phyloP scores from a whole-genome alignment of 2,888 invertebrate genomes.

The Pelosia muscerda region DNA sequence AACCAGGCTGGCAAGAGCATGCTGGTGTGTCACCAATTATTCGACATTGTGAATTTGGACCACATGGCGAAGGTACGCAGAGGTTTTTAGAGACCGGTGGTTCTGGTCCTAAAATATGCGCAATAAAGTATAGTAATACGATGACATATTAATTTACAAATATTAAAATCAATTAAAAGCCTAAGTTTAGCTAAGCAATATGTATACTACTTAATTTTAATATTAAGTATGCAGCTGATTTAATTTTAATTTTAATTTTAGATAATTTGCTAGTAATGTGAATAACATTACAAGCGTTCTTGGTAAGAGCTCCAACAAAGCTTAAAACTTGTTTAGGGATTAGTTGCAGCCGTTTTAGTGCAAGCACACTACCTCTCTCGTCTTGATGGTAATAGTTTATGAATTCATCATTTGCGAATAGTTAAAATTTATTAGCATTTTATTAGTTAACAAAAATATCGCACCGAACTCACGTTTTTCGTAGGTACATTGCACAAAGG shows the following conservation, averaged over 20 bases:
- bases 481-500: conserved; percentile 90
- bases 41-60: conserved; percentile 94
- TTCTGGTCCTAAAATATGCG: conserved; percentile 81
- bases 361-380: no score
- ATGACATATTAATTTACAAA: neutral
- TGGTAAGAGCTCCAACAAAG: no score
- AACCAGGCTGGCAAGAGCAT: conserved; percentile 93
- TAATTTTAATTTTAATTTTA: neutral
- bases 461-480: conserved; percentile 88
- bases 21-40: conserved; percentile 91
- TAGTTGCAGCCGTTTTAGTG: no score
- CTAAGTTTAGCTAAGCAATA: no score
- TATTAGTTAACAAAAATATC: neutral
- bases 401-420: neutral
- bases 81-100: conserved; percentile 89
- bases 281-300: no score
- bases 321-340: no score
- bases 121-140: neutral
- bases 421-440: neutral
- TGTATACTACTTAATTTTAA: neutral
- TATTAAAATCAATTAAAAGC: neutral
- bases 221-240: neutral
- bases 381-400: no score
- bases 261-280: no score
- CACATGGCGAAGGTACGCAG: conserved; percentile 94